Evolutionary conservation across 2,888 invertebrate genomes (phyloP).

Genomic region (Julus scandinavius): DNA sequence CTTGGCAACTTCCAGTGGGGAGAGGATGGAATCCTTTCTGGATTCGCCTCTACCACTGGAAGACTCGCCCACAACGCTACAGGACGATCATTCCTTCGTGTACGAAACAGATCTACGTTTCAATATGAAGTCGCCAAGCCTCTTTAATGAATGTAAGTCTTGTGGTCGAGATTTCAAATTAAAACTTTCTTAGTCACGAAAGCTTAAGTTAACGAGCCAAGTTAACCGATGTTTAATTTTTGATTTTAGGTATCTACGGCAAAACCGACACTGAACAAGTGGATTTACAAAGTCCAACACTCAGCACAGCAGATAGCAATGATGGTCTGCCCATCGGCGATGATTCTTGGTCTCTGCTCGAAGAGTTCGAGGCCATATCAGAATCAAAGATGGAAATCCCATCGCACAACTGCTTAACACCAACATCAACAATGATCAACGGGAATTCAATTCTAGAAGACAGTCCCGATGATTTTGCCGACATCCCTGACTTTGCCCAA

Average conservation of each 20-base stretch:
- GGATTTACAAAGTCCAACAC: conserved; percentile 41
- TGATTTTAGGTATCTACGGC: conserved; percentile 33
- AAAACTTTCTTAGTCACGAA: background rate
- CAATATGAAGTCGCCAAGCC: conserved; percentile 47
- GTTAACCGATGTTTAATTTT: background rate
- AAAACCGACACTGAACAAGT: background rate
- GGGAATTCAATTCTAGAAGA: background rate
- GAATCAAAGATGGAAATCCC: background rate
- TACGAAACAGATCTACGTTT: conserved; percentile 47
- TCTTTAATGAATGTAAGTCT: conserved; percentile 51
- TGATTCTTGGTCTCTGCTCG: conserved; percentile 47
- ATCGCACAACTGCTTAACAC: conserved; percentile 7
- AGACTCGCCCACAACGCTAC: background rate
- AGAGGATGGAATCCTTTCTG: conserved; percentile 18
- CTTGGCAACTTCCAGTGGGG: conserved; percentile 21
- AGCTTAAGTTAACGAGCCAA: too few relatives aligned
- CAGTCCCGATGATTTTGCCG: conserved; percentile 18
- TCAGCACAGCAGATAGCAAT: conserved; percentile 41
- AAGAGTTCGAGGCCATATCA: conserved; percentile 36
- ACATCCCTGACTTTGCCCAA: conserved; percentile 29
- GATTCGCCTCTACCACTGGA: conserved; percentile 43
- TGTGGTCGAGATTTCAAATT: background rate
- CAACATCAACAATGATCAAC: conserved; percentile 28
- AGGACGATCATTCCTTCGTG: background rate
- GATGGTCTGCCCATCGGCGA: conserved; percentile 26